Conservation (phyloP, 1,140 invertebrate species). For the Microplitis mediator region DNA sequence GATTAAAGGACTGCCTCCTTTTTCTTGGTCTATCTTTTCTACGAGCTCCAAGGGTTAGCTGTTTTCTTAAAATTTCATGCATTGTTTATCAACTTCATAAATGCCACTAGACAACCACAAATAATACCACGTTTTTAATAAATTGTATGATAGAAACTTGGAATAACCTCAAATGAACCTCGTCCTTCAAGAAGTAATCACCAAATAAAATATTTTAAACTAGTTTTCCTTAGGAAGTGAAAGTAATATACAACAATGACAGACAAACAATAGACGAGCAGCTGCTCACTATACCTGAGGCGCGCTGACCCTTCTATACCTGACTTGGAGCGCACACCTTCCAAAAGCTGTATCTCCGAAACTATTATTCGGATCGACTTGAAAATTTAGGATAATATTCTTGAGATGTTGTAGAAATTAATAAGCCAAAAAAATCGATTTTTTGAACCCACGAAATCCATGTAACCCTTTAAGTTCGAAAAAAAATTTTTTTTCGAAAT, state of each 20-base stretch:
- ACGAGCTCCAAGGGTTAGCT: constrained; percentile 4
- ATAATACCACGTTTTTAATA: constrained; percentile 14
- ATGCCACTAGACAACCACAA: constrained; percentile 1
- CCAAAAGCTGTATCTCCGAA: no score
- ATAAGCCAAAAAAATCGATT: constrained; percentile 25
- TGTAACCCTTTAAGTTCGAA: constrained; percentile 7
- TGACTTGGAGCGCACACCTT: constrained; percentile 24
- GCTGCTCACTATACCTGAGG: constrained; percentile 23
- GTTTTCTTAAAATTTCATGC: constrained; percentile 21
- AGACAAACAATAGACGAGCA: constrained; percentile 26
- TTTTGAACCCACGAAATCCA: constrained; percentile 24
- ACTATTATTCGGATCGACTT: no score
- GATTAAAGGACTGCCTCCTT: constrained; percentile 31
- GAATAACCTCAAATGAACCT: constrained; percentile 17
- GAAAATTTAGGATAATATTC: no score
- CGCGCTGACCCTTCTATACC: constrained; percentile 25
- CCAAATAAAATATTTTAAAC: constrained; percentile 25
- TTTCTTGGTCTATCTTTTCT: constrained; percentile 33
- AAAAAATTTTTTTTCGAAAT: no score
- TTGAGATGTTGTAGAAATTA: constrained; percentile 28
- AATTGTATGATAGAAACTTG: constrained; percentile 4
- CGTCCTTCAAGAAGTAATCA: constrained; percentile 22
- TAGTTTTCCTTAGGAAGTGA: constrained; percentile 23
- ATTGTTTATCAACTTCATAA: constrained; percentile 16
- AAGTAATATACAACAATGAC: constrained; percentile 15